Conservation (phyloP, 2,113 vertebrate genomes). For the Chaetura pelagica region DNA sequence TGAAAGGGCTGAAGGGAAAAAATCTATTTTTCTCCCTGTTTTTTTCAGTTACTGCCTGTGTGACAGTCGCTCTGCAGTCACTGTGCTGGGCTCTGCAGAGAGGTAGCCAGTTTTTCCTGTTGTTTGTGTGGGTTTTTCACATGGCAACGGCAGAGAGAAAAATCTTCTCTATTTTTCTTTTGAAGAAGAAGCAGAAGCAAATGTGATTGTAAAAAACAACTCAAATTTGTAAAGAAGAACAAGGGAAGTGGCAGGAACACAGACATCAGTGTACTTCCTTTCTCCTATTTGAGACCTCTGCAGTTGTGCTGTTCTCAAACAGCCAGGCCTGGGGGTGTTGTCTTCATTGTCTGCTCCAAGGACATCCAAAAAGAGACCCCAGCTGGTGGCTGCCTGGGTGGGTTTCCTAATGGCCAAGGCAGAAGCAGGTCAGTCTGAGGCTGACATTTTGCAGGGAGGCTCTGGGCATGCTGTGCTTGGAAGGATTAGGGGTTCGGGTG, state of each 20-base stretch:
- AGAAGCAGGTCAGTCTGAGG: background rate
- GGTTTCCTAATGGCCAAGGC: background rate
- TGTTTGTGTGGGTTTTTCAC: slow-evolving; percentile 68
- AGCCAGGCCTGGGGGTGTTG: background rate
- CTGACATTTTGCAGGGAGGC: background rate
- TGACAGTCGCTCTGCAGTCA: slow-evolving; percentile 33
- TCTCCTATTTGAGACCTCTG: background rate
- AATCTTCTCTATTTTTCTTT: background rate
- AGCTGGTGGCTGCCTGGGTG: background rate
- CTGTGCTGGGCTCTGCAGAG: background rate
- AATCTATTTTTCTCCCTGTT: slow-evolving; percentile 56
- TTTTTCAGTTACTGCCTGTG: slow-evolving; percentile 39
- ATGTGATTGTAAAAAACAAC: slow-evolving; percentile 17
- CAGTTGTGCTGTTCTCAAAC: background rate
- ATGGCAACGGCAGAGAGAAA: slow-evolving; percentile 46
- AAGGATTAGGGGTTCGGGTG: background rate
- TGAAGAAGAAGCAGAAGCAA: background rate
- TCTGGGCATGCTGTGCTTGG: background rate
- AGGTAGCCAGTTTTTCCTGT: slow-evolving; percentile 27
- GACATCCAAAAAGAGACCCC: background rate
- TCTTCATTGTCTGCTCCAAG: background rate
- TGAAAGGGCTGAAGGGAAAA: slow-evolving; percentile 58
- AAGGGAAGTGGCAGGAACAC: background rate
- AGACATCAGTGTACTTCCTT: background rate
- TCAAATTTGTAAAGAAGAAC: background rate